phyloP scores from a whole-genome alignment of 1,140 invertebrate species.

The Phocides pigmalion region DNA sequence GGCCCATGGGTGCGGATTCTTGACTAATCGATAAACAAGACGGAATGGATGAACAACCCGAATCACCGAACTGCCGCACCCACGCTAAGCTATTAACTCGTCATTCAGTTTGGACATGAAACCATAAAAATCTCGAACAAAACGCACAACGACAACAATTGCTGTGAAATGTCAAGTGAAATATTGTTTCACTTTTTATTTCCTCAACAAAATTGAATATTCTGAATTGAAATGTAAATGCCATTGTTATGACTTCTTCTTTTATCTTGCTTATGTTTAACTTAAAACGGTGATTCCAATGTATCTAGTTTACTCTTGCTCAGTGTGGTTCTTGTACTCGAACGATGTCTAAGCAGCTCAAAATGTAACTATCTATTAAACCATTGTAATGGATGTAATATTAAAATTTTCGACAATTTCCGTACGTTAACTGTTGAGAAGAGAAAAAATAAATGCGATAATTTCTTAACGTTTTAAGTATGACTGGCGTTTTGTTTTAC shows the following conservation, averaged over 20 bases:
- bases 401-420: too few relatives aligned
- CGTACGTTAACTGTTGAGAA: too few relatives aligned
- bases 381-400: too few relatives aligned
- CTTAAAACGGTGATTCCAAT: constrained; percentile 2
- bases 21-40: constrained; percentile 78
- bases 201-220: constrained; percentile 28
- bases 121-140: constrained; percentile 55
- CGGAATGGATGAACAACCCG: constrained; percentile 62
- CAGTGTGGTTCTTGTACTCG: neutral
- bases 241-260: constrained; percentile 24
- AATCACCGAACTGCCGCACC: constrained; percentile 62
- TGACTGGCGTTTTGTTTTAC: neutral
- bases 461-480: too few relatives aligned
- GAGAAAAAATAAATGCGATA: too few relatives aligned
- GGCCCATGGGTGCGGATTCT: constrained; percentile 78
- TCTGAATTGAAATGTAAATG: constrained; percentile 29
- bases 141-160: constrained; percentile 36
- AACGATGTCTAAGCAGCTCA: neutral
- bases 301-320: neutral
- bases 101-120: constrained; percentile 53
- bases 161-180: constrained; percentile 33
- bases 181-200: constrained; percentile 33
- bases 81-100: constrained; percentile 63
- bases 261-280: constrained; percentile 16
- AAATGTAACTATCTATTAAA: neutral